phyloP scores from a whole-genome alignment of 2,888 invertebrate genomes.

The Drosophila suboccidentalis region DNA sequence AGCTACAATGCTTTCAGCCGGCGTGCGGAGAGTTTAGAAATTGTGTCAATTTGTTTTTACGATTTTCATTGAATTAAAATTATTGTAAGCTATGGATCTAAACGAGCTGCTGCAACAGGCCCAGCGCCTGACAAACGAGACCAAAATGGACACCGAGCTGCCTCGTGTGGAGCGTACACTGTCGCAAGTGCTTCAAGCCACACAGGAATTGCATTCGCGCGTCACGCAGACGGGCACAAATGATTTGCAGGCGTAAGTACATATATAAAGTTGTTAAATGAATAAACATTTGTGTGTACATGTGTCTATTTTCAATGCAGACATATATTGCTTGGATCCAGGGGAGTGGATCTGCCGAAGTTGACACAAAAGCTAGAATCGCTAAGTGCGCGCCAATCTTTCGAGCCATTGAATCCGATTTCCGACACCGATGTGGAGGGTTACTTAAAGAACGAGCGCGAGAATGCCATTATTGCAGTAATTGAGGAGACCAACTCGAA shows the following conservation, averaged over 20 bases:
- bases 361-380: constrained; percentile 96
- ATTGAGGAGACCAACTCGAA: constrained; percentile 95
- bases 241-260: constrained; percentile 93
- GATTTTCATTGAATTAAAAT: neutral
- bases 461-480: constrained; percentile 96
- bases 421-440: constrained; percentile 96
- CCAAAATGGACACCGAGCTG: constrained; percentile 93
- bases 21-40: constrained; percentile 4
- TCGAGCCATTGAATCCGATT: constrained; percentile 95
- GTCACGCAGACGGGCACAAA: constrained; percentile 94
- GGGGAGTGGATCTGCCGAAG: constrained; percentile 97
- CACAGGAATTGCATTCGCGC: constrained; percentile 94
- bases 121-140: constrained; percentile 95
- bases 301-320: constrained; percentile 86
- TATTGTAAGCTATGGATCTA: constrained; percentile 88
- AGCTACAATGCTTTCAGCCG: constrained; percentile 6
- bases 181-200: constrained; percentile 96
- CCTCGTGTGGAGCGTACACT: constrained; percentile 95
- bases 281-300: neutral
- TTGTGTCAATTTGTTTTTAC: neutral
- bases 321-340: constrained; percentile 94
- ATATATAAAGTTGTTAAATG: neutral
- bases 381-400: constrained; percentile 93
- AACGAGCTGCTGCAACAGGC: constrained; percentile 95
- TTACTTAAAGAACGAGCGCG: constrained; percentile 96